phyloP scores from a whole-genome alignment of 1,140 invertebrate species.

The Heliconius himera region DNA sequence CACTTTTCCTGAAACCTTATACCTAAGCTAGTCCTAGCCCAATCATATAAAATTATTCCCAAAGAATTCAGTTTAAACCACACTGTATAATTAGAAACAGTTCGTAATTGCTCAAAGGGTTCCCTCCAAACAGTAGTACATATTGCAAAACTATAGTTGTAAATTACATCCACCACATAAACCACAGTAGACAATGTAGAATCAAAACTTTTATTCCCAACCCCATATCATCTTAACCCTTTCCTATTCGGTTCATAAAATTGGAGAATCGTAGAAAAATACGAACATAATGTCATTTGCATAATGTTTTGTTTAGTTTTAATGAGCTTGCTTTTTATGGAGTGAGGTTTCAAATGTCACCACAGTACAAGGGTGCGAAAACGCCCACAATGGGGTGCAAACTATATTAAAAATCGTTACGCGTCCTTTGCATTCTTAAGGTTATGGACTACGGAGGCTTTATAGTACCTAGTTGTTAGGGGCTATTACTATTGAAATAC shows the following conservation, averaged over 20 bases:
- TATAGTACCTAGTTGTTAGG: not conserved
- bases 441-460: slow-evolving; percentile 39
- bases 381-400: slow-evolving; percentile 72
- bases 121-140: slow-evolving; percentile 3
- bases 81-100: slow-evolving; percentile 5
- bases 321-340: slow-evolving; percentile 74
- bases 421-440: slow-evolving; percentile 77
- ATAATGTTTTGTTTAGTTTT: slow-evolving; percentile 65
- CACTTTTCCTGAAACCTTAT: not conserved
- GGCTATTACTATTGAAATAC: not conserved
- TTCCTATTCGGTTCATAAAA: slow-evolving; percentile 76
- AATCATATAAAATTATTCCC: not conserved
- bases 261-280: slow-evolving; percentile 76
- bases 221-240: slow-evolving; percentile 72
- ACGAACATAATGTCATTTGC: slow-evolving; percentile 79
- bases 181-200: slow-evolving; percentile 62
- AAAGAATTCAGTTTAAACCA: not conserved
- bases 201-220: slow-evolving; percentile 68
- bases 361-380: slow-evolving; percentile 73
- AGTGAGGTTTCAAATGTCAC: slow-evolving; percentile 79
- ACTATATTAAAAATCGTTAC: slow-evolving; percentile 80
- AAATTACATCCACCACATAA: slow-evolving; percentile 57
- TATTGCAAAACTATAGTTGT: slow-evolving; percentile 38
- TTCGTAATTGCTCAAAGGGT: slow-evolving; percentile 19
- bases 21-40: not conserved